Evolutionary conservation across 92 coral and sea anemone genomes (phyloP).

Genomic region (Paragorgia papillata): DNA sequence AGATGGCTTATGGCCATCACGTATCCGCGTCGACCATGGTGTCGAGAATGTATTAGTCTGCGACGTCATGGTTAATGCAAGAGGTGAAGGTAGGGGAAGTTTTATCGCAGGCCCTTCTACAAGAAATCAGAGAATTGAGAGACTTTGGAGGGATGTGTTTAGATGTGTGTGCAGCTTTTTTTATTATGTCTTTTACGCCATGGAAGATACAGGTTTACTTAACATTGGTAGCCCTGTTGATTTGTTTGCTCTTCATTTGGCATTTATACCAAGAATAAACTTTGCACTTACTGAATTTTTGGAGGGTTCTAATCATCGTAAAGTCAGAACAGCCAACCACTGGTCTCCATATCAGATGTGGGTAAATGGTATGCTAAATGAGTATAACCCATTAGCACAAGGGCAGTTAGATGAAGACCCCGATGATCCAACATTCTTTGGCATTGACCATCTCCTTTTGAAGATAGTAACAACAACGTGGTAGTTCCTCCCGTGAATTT

Average conservation of each 20-base stretch:
- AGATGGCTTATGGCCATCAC: constrained; percentile 28
- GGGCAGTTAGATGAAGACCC: constrained; percentile 37
- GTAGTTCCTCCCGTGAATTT: constrained; percentile 39
- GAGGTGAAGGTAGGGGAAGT: constrained; percentile 34
- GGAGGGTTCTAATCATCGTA: constrained; percentile 32
- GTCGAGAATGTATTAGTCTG: constrained; percentile 45
- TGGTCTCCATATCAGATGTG: constrained; percentile 47
- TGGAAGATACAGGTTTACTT: constrained; percentile 33
- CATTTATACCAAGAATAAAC: constrained; percentile 34
- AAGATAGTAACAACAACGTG: constrained; percentile 28
- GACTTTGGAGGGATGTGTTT: constrained; percentile 50
- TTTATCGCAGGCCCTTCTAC: constrained; percentile 28
- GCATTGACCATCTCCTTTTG: background rate
- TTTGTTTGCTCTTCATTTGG: constrained; percentile 39
- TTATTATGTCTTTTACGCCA: constrained; percentile 23
- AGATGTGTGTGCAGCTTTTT: constrained; percentile 42
- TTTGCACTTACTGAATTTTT: constrained; percentile 35
- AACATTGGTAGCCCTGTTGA: constrained; percentile 32
- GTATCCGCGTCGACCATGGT: constrained; percentile 39
- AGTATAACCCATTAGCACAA: constrained; percentile 33
- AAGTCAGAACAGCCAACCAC: constrained; percentile 31
- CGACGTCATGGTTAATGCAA: constrained; percentile 26
- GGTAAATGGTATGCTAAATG: constrained; percentile 43
- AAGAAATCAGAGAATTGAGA: constrained; percentile 34
- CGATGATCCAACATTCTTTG: constrained; percentile 29